A percentile compares a stretch with the other conserved stretches of the same genome.
phyloP scores from a whole-genome alignment of 2,797 vertebrate species.

The Galagoides demidoff region DNA sequence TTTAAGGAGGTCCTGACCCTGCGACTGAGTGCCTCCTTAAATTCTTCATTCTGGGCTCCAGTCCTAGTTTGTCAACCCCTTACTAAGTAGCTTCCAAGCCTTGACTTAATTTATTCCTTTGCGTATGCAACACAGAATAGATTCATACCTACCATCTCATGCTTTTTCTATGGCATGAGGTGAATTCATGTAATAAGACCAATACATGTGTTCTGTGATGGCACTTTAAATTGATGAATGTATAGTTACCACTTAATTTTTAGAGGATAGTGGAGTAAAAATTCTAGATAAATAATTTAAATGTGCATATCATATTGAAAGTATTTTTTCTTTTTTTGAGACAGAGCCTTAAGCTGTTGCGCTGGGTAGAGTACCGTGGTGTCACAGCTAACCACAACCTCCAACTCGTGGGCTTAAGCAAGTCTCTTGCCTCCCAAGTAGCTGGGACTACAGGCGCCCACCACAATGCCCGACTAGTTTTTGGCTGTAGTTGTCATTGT shows the following conservation, averaged over 20 bases:
- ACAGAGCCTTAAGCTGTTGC: too few relatives aligned
- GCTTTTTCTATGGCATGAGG: not conserved
- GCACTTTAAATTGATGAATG: not conserved
- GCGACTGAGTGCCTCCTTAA: not conserved
- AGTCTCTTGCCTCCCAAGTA: too few relatives aligned
- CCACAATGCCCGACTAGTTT: too few relatives aligned
- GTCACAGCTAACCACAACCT: too few relatives aligned
- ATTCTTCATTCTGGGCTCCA: not conserved
- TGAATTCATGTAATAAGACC: slow-evolving; percentile 31
- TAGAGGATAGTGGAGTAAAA: not conserved
- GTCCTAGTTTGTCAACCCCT: not conserved
- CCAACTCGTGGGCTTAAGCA: too few relatives aligned
- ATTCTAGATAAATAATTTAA: slow-evolving; percentile 24
- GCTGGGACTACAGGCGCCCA: too few relatives aligned
- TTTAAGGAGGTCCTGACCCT: not conserved
- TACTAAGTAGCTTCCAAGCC: not conserved
- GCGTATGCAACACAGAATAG: not conserved
- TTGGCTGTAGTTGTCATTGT: too few relatives aligned
- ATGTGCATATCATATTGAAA: not conserved
- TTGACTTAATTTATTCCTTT: slow-evolving; percentile 6
- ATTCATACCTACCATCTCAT: not conserved
- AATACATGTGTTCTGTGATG: not conserved
- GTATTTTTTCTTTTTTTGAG: not conserved
- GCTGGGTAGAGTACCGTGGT: too few relatives aligned
- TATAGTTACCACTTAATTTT: not conserved